Evolutionary conservation across 53 echinoderm and acorn worm species (phyloP).

Genomic region (Paracentrotus lividus): DNA sequence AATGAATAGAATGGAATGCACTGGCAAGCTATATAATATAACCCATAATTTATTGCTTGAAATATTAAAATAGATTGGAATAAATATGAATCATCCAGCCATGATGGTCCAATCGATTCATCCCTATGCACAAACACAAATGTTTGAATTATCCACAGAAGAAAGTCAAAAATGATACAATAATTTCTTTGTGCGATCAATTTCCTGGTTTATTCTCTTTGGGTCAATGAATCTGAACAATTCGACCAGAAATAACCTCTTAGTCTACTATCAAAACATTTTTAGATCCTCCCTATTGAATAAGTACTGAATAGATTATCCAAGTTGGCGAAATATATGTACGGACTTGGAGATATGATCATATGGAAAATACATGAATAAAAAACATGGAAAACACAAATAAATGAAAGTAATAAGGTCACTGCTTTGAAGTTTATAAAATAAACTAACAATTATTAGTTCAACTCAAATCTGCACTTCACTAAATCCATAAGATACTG

Average conservation of each 20-base stretch:
- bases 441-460: too few relatives aligned
- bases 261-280: not conserved
- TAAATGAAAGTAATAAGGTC: too few relatives aligned
- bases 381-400: too few relatives aligned
- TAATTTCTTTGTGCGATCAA: not conserved
- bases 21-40: not conserved
- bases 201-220: not conserved
- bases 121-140: not conserved
- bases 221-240: not conserved
- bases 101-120: not conserved
- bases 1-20: not conserved
- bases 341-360: too few relatives aligned
- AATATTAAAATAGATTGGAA: not conserved
- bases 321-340: too few relatives aligned
- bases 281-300: not conserved
- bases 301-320: too few relatives aligned
- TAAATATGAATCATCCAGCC: not conserved
- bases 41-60: not conserved
- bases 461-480: too few relatives aligned
- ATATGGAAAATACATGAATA: too few relatives aligned
- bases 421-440: too few relatives aligned
- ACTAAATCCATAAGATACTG: too few relatives aligned
- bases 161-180: not conserved
- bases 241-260: not conserved
- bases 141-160: not conserved